A percentile compares a stretch with the other conserved stretches of the same genome.
phyloP scores from a whole-genome alignment of 2,888 invertebrate genomes.

The Drosophila paranaensis region DNA sequence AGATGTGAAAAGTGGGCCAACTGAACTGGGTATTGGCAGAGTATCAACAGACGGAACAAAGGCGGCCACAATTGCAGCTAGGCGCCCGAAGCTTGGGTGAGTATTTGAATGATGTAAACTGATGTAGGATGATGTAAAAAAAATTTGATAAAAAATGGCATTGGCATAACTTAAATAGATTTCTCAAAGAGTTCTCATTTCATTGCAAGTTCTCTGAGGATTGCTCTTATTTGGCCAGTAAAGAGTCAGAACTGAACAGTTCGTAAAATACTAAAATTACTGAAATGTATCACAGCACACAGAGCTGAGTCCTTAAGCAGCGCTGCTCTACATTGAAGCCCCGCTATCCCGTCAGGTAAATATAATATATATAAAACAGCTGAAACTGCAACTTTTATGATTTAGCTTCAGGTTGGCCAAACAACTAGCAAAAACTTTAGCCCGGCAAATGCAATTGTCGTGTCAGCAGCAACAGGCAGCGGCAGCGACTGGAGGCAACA shows the following conservation, averaged over 20 bases:
- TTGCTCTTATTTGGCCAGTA: not conserved
- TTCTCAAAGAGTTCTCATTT: not conserved
- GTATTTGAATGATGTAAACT: not conserved
- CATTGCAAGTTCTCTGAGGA: not conserved
- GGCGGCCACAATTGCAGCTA: not conserved
- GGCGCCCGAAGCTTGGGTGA: not conserved
- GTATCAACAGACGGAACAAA: not conserved
- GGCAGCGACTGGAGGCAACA: not conserved
- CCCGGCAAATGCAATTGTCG: constrained; percentile 4
- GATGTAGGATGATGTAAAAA: not conserved
- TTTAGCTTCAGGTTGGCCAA: constrained; percentile 16
- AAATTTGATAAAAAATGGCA: not conserved
- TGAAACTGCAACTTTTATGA: constrained; percentile 6
- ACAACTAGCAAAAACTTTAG: constrained; percentile 14
- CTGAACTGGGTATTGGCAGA: not conserved
- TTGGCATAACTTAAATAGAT: too few species aligned
- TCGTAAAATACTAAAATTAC: not conserved
- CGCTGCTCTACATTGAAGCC: too few species aligned
- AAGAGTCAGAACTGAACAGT: not conserved
- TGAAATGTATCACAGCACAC: too few species aligned
- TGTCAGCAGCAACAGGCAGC: constrained; percentile 36
- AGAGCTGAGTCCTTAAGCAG: too few species aligned
- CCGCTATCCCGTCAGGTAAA: too few species aligned
- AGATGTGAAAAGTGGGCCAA: not conserved
- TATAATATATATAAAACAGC: not conserved